Percentiles rank a stretch among this genome's conserved stretches.
These are phyloP conservation scores for Chaenogobius annularis DNA, from an alignment of 2,113 vertebrate genomes.

Conservation along the genomic window DNA sequence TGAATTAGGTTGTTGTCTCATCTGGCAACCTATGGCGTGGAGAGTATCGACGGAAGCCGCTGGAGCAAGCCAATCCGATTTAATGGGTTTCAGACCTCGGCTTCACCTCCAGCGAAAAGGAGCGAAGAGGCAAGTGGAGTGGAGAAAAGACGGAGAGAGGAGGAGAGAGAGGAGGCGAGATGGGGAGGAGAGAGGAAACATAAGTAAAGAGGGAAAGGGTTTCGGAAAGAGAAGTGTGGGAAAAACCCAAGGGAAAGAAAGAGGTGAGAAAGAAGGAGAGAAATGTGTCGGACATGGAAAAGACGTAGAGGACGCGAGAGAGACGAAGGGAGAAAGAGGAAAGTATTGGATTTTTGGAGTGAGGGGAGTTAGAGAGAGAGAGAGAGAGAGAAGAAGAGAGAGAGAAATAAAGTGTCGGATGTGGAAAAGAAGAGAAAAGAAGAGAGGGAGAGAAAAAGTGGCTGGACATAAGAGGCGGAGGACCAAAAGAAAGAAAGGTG, in stretches of 20 bases:
- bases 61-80: slow-evolving; percentile 87
- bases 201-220: too few species aligned
- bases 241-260: not conserved
- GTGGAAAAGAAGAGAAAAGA: too few species aligned
- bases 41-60: slow-evolving; percentile 94
- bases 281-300: too few species aligned
- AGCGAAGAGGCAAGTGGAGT: slow-evolving; percentile 43
- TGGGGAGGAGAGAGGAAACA: slow-evolving; percentile 22
- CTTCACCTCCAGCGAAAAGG: slow-evolving; percentile 69
- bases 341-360: too few species aligned
- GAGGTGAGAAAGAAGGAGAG: not conserved
- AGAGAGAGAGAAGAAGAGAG: too few species aligned
- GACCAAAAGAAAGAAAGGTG: too few species aligned
- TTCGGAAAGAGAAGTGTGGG: slow-evolving; percentile 44
- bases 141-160: slow-evolving; percentile 47
- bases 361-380: too few species aligned
- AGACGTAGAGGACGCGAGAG: too few species aligned
- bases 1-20: slow-evolving; percentile 97
- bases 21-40: slow-evolving; percentile 93
- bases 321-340: too few species aligned
- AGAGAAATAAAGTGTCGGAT: too few species aligned
- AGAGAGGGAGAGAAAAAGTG: too few species aligned
- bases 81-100: slow-evolving; percentile 89
- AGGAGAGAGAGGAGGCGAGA: slow-evolving; percentile 25
- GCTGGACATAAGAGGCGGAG: too few species aligned